Percentiles rank a stretch among this genome's conserved stretches.
Conservation (phyloP, 2,113 vertebrate genomes). For the Hippocampus abdominalis region DNA sequence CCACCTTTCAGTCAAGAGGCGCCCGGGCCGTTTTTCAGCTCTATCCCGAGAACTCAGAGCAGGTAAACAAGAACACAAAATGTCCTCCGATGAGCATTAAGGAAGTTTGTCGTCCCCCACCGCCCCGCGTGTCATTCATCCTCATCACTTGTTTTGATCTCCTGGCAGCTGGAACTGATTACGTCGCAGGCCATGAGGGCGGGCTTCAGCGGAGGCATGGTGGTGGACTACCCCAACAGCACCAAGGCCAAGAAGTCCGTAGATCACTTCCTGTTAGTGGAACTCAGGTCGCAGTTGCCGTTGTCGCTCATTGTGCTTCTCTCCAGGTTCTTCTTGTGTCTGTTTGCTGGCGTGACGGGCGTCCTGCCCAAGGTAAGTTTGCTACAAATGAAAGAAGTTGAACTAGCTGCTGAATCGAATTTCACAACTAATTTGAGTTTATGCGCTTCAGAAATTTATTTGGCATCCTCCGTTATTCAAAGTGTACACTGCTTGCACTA, state of each 20-base stretch:
- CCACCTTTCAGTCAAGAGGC: slow-evolving; percentile 77
- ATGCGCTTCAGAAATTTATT: no score
- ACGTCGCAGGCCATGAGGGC: slow-evolving; percentile 89
- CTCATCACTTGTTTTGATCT: background rate
- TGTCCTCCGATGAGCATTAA: background rate
- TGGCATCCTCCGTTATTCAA: no score
- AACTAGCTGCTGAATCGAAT: background rate
- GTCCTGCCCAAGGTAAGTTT: slow-evolving; percentile 83
- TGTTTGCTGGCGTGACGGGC: slow-evolving; percentile 83
- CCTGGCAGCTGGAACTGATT: slow-evolving; percentile 86
- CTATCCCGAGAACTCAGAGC: slow-evolving; percentile 92
- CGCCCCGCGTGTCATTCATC: background rate
- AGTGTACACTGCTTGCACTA: no score
- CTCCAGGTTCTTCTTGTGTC: slow-evolving; percentile 91
- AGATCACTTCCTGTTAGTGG: background rate
- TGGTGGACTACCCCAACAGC: slow-evolving; percentile 97
- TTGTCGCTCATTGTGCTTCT: background rate
- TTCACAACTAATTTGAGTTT: background rate
- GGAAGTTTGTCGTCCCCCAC: background rate
- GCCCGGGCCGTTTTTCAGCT: slow-evolving; percentile 89
- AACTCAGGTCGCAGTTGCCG: background rate
- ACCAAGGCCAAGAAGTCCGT: slow-evolving; percentile 94
- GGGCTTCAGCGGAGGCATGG: slow-evolving; percentile 92
- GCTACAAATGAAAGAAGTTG: background rate
- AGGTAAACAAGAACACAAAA: slow-evolving; percentile 69